These are phyloP conservation scores for Pegoplata infirma DNA, from an alignment of 2,888 invertebrate species.

Conservation along the genomic window DNA sequence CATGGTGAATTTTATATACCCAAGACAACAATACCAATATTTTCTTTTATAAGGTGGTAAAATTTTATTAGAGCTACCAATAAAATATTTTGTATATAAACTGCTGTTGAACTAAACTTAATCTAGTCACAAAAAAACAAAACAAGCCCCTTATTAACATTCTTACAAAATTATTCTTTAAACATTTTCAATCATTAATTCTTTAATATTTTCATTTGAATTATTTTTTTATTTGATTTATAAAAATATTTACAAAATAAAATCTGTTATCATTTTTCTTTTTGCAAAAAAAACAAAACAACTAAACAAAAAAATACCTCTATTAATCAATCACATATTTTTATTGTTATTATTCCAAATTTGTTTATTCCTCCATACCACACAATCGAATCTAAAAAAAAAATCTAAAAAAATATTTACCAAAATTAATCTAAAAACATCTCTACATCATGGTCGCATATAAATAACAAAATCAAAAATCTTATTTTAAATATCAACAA, in stretches of 20 bases:
- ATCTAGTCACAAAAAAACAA: neutral
- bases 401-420: conserved; percentile 16
- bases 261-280: conserved; percentile 20
- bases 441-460: conserved; percentile 58
- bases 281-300: conserved; percentile 34
- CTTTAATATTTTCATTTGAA: conserved; percentile 15
- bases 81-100: no score
- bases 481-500: conserved; percentile 22
- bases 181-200: conserved; percentile 24
- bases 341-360: conserved; percentile 65
- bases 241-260: conserved; percentile 25
- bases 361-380: conserved; percentile 60
- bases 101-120: neutral
- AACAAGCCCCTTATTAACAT: no score
- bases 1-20: no score
- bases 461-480: conserved; percentile 13
- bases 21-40: no score
- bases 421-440: conserved; percentile 41
- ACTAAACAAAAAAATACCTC: conserved; percentile 31
- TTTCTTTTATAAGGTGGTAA: no score
- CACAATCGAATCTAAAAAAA: conserved; percentile 43
- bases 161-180: conserved; percentile 14
- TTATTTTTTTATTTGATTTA: conserved; percentile 12
- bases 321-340: conserved; percentile 65
- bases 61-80: no score